Evolutionary conservation across 2,113 vertebrate species (phyloP).

Genomic region (Felis chaus): DNA sequence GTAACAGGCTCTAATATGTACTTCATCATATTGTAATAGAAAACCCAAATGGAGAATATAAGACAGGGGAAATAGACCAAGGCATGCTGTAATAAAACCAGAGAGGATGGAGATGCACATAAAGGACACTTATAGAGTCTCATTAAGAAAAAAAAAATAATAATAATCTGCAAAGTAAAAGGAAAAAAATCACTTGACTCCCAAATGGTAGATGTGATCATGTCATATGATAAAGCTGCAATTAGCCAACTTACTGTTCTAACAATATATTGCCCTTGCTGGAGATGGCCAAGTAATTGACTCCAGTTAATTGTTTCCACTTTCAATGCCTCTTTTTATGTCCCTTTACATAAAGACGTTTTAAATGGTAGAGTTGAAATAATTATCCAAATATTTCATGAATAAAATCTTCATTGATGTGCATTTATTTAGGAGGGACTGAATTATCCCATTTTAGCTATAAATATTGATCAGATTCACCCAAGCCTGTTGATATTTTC

Average conservation of each 20-base stretch:
- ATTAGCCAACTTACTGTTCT: slow-evolving; percentile 1
- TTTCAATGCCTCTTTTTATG: not conserved
- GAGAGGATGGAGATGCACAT: not conserved
- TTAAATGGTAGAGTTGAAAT: slow-evolving; percentile 7
- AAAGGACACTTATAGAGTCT: not conserved
- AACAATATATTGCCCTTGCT: not conserved
- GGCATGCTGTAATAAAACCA: not conserved
- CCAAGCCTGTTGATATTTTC: not conserved
- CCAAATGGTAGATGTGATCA: not conserved
- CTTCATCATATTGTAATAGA: not conserved
- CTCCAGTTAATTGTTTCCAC: not conserved
- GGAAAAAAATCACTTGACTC: not conserved
- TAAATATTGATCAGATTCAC: not conserved
- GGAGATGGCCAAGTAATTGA: not conserved
- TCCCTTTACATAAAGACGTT: not conserved
- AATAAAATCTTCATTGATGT: not conserved
- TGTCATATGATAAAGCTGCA: not conserved
- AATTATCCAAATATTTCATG: not conserved
- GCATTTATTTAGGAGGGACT: not conserved
- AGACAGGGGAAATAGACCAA: not conserved
- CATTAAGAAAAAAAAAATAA: not conserved
- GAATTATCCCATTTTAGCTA: not conserved
- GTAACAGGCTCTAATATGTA: not conserved
- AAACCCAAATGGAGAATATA: not conserved
- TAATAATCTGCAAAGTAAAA: not conserved